Base-by-base conservation (phyloP, 1,140 invertebrate genomes). In the Oreohelix idahoensis region DNA sequence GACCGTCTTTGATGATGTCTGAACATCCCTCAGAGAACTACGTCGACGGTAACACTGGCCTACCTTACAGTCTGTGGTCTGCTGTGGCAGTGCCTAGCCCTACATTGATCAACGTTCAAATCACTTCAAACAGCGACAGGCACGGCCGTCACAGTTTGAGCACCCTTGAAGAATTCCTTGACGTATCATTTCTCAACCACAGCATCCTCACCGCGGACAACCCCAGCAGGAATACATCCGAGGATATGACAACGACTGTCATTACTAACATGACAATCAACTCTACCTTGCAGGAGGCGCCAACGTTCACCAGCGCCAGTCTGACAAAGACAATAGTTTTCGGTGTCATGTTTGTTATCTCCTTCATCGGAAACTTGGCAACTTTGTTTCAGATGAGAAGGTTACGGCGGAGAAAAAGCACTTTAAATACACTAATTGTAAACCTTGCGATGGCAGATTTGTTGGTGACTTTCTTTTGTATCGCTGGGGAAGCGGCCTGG, bases 401-500 rank as follows among this genome's bases (percentile, higher is more conserved):
- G 79, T 94, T 94, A 88, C 94, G 89, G 77, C 89, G 89, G 75
- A 88, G 88, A 53, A 92, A 94, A 92, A 95, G 94, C 45, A 95
- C 96, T 4, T 95, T 96, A 75, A 96, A 96, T 89, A 95, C 94
- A 35, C 91, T 97, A 53, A 96, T 96, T 86, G 94, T 96, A 42
- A 96, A 96, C 88, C 93, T 93, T 69, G 91, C 93, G 0, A 88
- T 93, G 36, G 96, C 96, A 0, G 96, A 97, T 92, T 87, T 95
- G 4, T 92, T 96, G 11, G 96, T 97, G 0, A 95, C 96, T 0
- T 92, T 96, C 53, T 96, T 96, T 91, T 97, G 96, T 89, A 94
- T 97, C 75, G 94, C 94, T 1, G 95, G 95, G 0, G 96, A 97
- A 87, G 95, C 95, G 0, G 93, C 95, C 0, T 97, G 96, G 96